A percentile compares a stretch with the other conserved stretches of the same genome.
These are phyloP conservation scores for Pangasius sanitwongsei DNA, from an alignment of 2,797 vertebrate genomes.

Conservation along the genomic window DNA sequence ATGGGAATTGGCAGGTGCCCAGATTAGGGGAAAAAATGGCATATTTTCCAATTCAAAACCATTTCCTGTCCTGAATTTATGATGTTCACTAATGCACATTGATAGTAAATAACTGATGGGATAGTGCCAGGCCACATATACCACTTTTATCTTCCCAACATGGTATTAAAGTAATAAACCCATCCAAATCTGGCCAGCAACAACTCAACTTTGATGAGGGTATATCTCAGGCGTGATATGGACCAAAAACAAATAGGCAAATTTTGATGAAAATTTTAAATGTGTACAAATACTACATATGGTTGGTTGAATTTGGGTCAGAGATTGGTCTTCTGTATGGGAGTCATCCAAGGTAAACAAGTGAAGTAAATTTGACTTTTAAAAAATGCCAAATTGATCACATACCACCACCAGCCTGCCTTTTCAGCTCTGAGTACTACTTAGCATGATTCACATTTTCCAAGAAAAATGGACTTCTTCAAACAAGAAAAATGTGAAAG, in stretches of 20 bases:
- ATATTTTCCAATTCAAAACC: not conserved
- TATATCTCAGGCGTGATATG: not conserved
- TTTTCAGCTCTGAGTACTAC: not conserved
- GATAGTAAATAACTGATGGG: not conserved
- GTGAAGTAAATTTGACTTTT: not conserved
- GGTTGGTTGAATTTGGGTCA: not conserved
- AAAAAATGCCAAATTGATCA: not conserved
- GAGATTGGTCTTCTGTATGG: not conserved
- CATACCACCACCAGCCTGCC: not conserved
- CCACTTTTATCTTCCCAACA: slow-evolving; percentile 5
- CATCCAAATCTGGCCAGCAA: not conserved
- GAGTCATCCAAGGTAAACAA: not conserved
- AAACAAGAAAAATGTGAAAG: not conserved
- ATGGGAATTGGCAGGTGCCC: not conserved
- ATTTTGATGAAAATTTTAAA: not conserved
- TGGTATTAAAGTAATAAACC: slow-evolving; percentile 3
- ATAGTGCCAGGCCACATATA: not conserved
- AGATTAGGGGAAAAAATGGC: not conserved
- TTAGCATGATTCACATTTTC: not conserved
- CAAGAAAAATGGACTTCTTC: not conserved
- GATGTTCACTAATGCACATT: not conserved
- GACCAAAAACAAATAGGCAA: not conserved
- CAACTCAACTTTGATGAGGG: not conserved
- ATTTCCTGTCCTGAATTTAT: not conserved
- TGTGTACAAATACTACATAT: not conserved